Evolutionary conservation across 1,140 invertebrate genomes (phyloP).

Genomic region (Pectinophora gossypiella): DNA sequence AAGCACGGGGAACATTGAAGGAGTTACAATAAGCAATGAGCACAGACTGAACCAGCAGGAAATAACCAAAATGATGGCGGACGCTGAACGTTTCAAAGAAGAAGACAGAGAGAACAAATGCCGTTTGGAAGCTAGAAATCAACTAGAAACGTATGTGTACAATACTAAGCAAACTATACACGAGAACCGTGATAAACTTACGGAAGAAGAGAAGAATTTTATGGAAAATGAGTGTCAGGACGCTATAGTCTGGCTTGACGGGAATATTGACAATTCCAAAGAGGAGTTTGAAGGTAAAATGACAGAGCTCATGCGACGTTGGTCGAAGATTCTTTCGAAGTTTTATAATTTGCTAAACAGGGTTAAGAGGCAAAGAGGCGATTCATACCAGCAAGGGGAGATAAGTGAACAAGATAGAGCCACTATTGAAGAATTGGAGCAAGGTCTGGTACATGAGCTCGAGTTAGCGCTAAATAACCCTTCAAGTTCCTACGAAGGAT

Average conservation of each 20-base stretch:
- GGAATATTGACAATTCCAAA: conserved; percentile 76
- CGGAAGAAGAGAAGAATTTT: conserved; percentile 49
- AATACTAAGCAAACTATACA: conserved; percentile 78
- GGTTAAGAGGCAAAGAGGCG: conserved; percentile 33
- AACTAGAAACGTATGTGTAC: conserved; percentile 84
- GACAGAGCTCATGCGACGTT: conserved; percentile 74
- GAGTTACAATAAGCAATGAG: conserved; percentile 71
- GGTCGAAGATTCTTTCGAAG: conserved; percentile 71
- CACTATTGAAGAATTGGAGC: conserved; percentile 29
- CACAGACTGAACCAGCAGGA: conserved; percentile 60
- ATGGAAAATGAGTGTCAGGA: conserved; percentile 73
- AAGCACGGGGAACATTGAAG: conserved; percentile 58
- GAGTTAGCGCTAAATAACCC: background rate
- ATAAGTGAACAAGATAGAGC: conserved; percentile 8
- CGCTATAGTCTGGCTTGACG: conserved; percentile 79
- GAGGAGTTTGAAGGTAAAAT: conserved; percentile 78
- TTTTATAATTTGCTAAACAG: conserved; percentile 33
- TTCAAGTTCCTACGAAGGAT: background rate
- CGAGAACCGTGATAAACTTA: conserved; percentile 55
- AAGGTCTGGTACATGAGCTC: background rate
- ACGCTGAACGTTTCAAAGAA: conserved; percentile 76
- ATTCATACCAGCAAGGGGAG: conserved; percentile 11
- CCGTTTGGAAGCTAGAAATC: conserved; percentile 80
- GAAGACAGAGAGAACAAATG: conserved; percentile 73
- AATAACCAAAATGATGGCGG: conserved; percentile 77